Percentiles rank a stretch among this genome's conserved stretches.
Conservation (phyloP, 2,113 vertebrate genomes). For the Paradoxurus hermaphroditus region DNA sequence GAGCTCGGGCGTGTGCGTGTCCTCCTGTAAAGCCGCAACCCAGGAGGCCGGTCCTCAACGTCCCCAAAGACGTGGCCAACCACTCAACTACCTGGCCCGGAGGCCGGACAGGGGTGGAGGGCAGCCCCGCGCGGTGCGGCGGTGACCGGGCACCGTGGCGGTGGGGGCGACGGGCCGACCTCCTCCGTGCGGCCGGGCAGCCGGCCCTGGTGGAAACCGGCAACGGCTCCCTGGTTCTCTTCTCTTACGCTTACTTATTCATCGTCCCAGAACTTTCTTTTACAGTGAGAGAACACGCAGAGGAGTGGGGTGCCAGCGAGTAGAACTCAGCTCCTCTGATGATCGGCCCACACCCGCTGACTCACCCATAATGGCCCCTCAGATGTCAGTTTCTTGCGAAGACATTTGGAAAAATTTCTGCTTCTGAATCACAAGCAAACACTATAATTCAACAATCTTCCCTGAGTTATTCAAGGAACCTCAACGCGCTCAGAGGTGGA, state of each 20-base stretch:
- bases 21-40: not conserved
- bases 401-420: constrained; percentile 49
- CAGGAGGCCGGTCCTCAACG: no score
- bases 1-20: not conserved
- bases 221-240: not conserved
- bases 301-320: not conserved
- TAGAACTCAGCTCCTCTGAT: not conserved
- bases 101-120: not conserved
- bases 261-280: constrained; percentile 26
- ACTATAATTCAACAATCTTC: constrained; percentile 44
- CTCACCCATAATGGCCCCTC: constrained; percentile 41
- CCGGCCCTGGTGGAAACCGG: no score
- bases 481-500: not conserved
- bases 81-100: fast-evolving
- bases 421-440: constrained; percentile 49
- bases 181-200: fast-evolving
- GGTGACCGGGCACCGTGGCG: not conserved
- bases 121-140: not conserved
- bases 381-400: constrained; percentile 51
- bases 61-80: not conserved
- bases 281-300: not conserved
- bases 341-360: constrained; percentile 46
- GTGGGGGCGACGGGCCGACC: fast-evolving
- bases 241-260: not conserved
- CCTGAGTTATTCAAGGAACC: constrained; percentile 36